These are phyloP conservation scores for Gymnocephalus cernua DNA, from an alignment of 2,113 vertebrate species.

Conservation along the genomic window DNA sequence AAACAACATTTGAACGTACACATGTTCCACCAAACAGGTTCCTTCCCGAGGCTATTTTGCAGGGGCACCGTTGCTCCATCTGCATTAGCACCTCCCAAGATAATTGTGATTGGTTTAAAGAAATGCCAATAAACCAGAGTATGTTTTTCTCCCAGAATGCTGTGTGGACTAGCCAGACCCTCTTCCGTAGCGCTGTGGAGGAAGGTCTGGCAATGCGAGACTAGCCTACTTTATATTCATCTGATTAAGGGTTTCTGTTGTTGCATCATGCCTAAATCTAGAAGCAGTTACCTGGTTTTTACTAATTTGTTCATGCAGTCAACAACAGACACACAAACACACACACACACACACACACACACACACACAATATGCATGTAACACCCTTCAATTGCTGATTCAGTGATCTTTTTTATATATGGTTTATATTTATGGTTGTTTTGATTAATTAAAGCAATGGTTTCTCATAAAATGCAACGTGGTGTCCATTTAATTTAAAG, in stretches of 20 bases:
- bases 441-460: constrained; percentile 31
- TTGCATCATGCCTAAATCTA: not conserved
- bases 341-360: not conserved
- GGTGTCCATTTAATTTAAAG: constrained; percentile 2
- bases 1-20: no score
- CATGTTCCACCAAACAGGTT: no score
- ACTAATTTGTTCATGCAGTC: not conserved
- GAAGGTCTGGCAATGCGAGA: no score
- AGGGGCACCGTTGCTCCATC: no score
- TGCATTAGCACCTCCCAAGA: no score
- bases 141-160: no score
- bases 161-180: no score
- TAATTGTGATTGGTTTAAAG: no score
- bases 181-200: no score
- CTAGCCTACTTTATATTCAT: not conserved
- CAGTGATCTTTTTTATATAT: constrained; percentile 9
- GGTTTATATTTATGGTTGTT: constrained; percentile 26
- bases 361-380: not conserved
- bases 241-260: not conserved
- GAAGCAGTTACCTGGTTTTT: not conserved
- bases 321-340: not conserved
- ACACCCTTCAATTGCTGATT: not conserved
- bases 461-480: constrained; percentile 22
- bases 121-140: no score
- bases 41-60: no score